A percentile compares a stretch with the other conserved stretches of the same genome.
phyloP scores from a whole-genome alignment of 2,888 invertebrate genomes.

The Notodonta dromedarius region DNA sequence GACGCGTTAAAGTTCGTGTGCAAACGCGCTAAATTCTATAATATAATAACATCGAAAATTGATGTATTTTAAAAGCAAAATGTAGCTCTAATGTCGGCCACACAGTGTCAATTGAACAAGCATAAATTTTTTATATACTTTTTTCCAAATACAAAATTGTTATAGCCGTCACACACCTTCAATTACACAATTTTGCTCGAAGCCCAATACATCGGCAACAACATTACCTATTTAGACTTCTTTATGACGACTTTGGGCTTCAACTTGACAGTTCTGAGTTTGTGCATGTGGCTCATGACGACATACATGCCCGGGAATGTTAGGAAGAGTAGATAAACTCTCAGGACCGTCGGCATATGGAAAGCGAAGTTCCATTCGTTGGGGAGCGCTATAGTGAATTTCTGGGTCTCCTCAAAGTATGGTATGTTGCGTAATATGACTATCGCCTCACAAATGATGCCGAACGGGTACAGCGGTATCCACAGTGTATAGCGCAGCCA shows the following conservation, averaged over 20 bases:
- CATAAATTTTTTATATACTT: too few relatives aligned
- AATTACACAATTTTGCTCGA: too few relatives aligned
- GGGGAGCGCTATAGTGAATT: conserved; percentile 90
- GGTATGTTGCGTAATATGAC: conserved; percentile 93
- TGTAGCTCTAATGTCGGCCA: too few relatives aligned
- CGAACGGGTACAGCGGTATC: conserved; percentile 97
- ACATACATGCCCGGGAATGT: conserved; percentile 90
- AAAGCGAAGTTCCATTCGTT: conserved; percentile 94
- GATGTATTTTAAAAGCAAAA: too few relatives aligned
- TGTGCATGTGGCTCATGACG: conserved; percentile 94
- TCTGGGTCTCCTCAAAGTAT: conserved; percentile 93
- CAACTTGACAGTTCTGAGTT: conserved; percentile 87
- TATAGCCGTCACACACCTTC: too few relatives aligned
- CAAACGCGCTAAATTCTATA: too few relatives aligned
- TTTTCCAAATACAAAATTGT: too few relatives aligned
- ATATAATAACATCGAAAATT: too few relatives aligned
- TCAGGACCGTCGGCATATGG: conserved; percentile 91
- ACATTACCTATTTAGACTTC: conserved; percentile 61
- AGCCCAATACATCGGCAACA: too few relatives aligned
- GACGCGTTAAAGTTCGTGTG: too few relatives aligned
- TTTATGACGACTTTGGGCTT: conserved; percentile 75
- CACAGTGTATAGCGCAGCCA: conserved; percentile 97
- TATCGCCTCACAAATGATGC: conserved; percentile 94
- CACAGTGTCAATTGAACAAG: too few relatives aligned
- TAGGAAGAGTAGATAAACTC: conserved; percentile 90